A percentile compares a stretch with the other conserved stretches of the same genome.
Evolutionary conservation across 2,888 invertebrate species (phyloP).

Genomic region (Seira musarum): DNA sequence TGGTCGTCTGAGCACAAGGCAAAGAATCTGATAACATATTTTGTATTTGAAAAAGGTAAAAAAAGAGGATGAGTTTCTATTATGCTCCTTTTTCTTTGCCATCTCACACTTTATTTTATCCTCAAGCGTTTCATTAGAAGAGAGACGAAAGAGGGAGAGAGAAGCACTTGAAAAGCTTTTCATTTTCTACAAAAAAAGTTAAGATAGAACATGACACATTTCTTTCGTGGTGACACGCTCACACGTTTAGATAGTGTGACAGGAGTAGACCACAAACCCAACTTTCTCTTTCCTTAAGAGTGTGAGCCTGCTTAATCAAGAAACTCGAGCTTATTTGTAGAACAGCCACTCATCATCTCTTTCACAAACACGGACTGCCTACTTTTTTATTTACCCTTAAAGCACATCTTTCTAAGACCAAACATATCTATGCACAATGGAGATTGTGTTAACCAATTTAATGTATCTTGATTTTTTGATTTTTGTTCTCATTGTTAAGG

Average conservation of each 20-base stretch:
- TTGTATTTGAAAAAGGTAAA: too few species aligned
- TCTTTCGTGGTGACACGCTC: slow-evolving; percentile 19
- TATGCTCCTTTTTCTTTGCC: too few species aligned
- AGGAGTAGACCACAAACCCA: neutral
- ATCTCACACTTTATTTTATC: neutral
- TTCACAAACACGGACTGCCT: too few species aligned
- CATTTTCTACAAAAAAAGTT: slow-evolving; percentile 18
- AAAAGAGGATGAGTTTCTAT: too few species aligned
- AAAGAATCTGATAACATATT: too few species aligned
- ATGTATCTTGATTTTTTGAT: slow-evolving; percentile 45
- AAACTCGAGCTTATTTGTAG: slow-evolving; percentile 38
- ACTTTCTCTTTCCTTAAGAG: too few species aligned
- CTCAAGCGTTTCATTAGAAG: slow-evolving; percentile 23
- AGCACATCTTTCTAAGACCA: too few species aligned
- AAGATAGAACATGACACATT: slow-evolving; percentile 42
- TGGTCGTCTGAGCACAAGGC: too few species aligned
- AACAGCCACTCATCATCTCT: slow-evolving; percentile 21
- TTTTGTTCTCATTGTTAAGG: slow-evolving; percentile 74
- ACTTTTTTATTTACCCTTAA: too few species aligned
- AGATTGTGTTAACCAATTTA: slow-evolving; percentile 36
- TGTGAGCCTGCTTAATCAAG: slow-evolving; percentile 22
- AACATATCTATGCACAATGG: slow-evolving; percentile 11
- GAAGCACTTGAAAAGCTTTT: slow-evolving; percentile 39
- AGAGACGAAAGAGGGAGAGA: neutral
- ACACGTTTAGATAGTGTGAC: slow-evolving; percentile 1